Percentiles rank a stretch among this genome's conserved stretches.
These are phyloP conservation scores for Oryzias javanicus DNA, from an alignment of 2,113 vertebrate genomes.

Conservation along the genomic window DNA sequence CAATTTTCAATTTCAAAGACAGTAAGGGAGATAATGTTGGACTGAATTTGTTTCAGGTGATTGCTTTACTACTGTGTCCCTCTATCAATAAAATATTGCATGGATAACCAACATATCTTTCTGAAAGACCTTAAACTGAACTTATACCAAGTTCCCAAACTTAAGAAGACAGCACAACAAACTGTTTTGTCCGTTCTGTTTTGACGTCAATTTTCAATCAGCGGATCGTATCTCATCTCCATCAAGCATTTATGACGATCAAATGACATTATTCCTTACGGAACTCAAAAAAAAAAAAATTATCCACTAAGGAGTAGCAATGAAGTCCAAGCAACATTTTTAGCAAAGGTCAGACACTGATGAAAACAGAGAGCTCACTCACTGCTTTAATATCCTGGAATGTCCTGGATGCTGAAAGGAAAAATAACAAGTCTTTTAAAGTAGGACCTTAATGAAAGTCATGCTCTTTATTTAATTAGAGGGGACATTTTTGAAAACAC, in stretches of 20 bases:
- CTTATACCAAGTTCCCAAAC: conserved; percentile 1
- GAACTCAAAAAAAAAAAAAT: conserved; percentile 3
- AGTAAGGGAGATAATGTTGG: not conserved
- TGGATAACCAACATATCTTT: not conserved
- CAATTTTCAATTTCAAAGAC: not conserved
- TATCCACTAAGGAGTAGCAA: conserved; percentile 38
- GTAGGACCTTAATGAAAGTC: conserved; percentile 74
- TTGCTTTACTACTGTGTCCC: not conserved
- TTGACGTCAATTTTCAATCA: conserved; percentile 16
- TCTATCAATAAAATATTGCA: not conserved
- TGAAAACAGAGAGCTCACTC: conserved; percentile 68
- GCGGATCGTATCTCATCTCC: not conserved
- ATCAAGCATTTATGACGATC: not conserved
- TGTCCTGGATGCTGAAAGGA: conserved; percentile 62
- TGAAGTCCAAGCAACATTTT: conserved; percentile 51
- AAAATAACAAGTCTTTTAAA: conserved; percentile 65
- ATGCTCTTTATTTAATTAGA: conserved; percentile 77
- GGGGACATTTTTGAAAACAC: conserved; percentile 47
- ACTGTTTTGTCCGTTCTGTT: not conserved
- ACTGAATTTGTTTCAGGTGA: no score
- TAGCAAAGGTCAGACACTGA: conserved; percentile 57
- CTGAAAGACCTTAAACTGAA: not conserved
- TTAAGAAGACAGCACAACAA: not conserved
- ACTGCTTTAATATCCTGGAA: conserved; percentile 74
- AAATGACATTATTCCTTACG: conserved; percentile 3